These are phyloP conservation scores for Polyommatus icarus DNA, from an alignment of 2,888 invertebrate species.

Conservation along the genomic window DNA sequence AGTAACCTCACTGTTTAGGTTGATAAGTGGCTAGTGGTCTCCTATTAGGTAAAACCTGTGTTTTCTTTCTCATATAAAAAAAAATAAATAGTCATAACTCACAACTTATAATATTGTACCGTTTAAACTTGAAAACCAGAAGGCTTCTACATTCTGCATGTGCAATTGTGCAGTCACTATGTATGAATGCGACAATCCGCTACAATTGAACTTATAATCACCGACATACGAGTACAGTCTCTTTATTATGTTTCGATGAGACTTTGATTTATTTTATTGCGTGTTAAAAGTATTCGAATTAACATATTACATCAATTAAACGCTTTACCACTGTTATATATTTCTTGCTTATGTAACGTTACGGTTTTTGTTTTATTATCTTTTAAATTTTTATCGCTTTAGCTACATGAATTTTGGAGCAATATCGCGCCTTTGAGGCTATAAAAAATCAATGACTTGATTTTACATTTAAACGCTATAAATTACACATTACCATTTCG, in stretches of 20 bases:
- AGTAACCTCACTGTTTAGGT: no score
- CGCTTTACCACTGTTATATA: slow-evolving; percentile 6
- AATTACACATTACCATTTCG: neutral
- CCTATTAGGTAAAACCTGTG: no score
- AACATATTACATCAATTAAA: slow-evolving; percentile 14
- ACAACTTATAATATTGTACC: neutral
- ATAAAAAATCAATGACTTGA: slow-evolving; percentile 6
- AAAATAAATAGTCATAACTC: no score
- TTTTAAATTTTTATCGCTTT: slow-evolving; percentile 8
- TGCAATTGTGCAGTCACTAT: slow-evolving; percentile 41
- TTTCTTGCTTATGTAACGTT: slow-evolving; percentile 9
- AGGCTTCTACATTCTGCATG: slow-evolving; percentile 40
- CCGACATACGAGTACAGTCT: slow-evolving; percentile 39
- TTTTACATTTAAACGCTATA: neutral
- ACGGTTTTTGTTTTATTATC: slow-evolving; percentile 18
- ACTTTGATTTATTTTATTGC: slow-evolving; percentile 35
- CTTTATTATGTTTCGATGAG: slow-evolving; percentile 38
- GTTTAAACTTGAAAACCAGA: slow-evolving; percentile 2
- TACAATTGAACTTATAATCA: slow-evolving; percentile 37
- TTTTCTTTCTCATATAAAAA: no score
- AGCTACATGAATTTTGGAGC: neutral
- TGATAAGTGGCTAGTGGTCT: no score
- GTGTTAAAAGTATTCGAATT: slow-evolving; percentile 6
- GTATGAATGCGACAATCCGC: slow-evolving; percentile 40
- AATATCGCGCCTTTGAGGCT: neutral